Conservation (phyloP, 2,888 invertebrate genomes). For the Deilephila elpenor region DNA sequence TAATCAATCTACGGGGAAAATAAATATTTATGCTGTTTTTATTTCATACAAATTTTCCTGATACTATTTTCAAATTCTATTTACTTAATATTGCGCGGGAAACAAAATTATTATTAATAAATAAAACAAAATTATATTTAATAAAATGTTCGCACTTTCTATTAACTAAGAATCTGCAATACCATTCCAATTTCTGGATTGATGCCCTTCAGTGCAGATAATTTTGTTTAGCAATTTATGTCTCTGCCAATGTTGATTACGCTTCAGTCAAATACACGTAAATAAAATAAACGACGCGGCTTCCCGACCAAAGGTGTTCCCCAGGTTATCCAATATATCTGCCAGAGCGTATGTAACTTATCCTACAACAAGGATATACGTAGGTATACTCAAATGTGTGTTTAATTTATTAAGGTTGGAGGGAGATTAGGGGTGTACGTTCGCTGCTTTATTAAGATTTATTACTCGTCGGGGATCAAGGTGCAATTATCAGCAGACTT, state of each 20-base stretch:
- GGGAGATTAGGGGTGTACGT: conserved; percentile 51
- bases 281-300: conserved; percentile 4
- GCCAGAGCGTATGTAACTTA: conserved; percentile 33
- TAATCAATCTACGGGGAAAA: too few relatives aligned
- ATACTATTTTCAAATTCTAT: too few relatives aligned
- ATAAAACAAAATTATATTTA: too few relatives aligned
- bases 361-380: conserved; percentile 39
- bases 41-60: too few relatives aligned
- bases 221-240: not conserved
- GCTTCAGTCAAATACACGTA: conserved; percentile 1
- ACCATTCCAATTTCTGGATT: too few relatives aligned
- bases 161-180: too few relatives aligned
- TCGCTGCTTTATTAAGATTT: conserved; percentile 74
- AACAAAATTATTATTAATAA: too few relatives aligned
- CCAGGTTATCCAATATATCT: conserved; percentile 26
- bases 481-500: conserved; percentile 67
- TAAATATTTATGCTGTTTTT: too few relatives aligned
- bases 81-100: too few relatives aligned
- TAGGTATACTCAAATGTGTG: conserved; percentile 47
- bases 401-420: conserved; percentile 60
- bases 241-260: not conserved
- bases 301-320: not conserved
- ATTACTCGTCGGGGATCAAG: conserved; percentile 65
- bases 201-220: too few relatives aligned
- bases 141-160: too few relatives aligned